Percentiles rank a stretch among this genome's conserved stretches.
Evolutionary conservation across 2,888 invertebrate genomes (phyloP).

Genomic region (Zygogramma bicolorata): DNA sequence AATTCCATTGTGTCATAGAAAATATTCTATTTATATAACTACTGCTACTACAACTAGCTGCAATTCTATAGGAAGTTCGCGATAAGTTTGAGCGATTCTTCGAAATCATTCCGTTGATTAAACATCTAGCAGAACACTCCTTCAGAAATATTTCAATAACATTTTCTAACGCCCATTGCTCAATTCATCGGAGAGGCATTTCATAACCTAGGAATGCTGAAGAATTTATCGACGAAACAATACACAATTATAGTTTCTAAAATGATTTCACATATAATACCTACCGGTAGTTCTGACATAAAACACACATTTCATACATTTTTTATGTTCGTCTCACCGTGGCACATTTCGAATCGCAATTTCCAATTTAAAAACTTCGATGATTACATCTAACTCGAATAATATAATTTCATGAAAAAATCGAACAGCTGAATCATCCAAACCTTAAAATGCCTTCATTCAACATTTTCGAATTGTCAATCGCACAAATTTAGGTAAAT

Average conservation of each 20-base stretch:
- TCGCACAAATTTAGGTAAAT: too few relatives aligned
- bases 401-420: background rate
- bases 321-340: background rate
- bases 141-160: background rate
- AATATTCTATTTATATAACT: too few relatives aligned
- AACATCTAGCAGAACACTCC: background rate
- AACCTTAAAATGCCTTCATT: too few relatives aligned
- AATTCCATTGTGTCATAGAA: too few relatives aligned
- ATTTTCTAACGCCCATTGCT: background rate
- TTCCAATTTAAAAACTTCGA: background rate
- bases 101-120: too few relatives aligned
- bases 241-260: background rate
- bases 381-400: background rate
- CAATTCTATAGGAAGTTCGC: too few relatives aligned
- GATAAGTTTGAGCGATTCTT: too few relatives aligned
- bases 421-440: too few relatives aligned
- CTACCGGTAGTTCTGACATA: background rate
- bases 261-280: conserved; percentile 4
- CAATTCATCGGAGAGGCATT: background rate
- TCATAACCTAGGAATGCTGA: background rate
- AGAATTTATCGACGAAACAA: conserved; percentile 1
- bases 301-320: background rate
- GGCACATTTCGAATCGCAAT: background rate
- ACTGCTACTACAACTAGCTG: too few relatives aligned
- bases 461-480: too few relatives aligned